Evolutionary conservation across 2,888 invertebrate genomes (phyloP), one percentile per base, ranked within the genome.

Genomic region (Leptopterna dolabrata): DNA sequence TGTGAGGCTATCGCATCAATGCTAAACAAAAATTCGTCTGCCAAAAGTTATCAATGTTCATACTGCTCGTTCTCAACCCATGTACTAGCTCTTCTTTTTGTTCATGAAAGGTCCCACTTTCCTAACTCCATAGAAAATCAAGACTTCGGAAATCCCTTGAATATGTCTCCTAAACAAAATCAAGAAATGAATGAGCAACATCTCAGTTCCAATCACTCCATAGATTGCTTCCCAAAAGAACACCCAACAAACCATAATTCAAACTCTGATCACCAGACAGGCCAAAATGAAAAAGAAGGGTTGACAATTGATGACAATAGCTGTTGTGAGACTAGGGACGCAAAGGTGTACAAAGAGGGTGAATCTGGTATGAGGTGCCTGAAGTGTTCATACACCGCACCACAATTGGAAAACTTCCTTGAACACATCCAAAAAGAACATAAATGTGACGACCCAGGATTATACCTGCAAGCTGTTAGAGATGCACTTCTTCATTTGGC

Each of bases 21-120:
- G 78, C 90, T 93, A 94, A 4, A 94, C 93, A 11, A 91, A 95
- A 63, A 95, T 94, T 90, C 93, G 95, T 88, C 94, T 89, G 87
- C 94, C 89, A 96, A 97, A 92, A 95, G 95, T 89, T 98, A 97
- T 92, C 96, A 96, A 89, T 98, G 98, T 92, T 96, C 97, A 71
- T 95, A 96, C 91, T 98, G 98, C 92, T 95, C 96, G 86, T 98
- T 97, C 92, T 95, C 96, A 71, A 97, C 98, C 51, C 95, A 96
- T 89, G 96, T 97, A 91, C 94, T 97, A 90, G 97, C 97, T 86
- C 96, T 98, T 91, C 93, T 98, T 90, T 97, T 97, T 92, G 96
- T 97, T 82, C 98, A 98, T 92, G 98, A 98, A 92, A 95, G 97
- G 90, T 96, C 97, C 70, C 97, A 97, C 92, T 71, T 88, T 6